A percentile compares a stretch with the other conserved stretches of the same genome.
Conservation (phyloP, 2,797 vertebrate genomes). For the Sebastes oblongus region DNA sequence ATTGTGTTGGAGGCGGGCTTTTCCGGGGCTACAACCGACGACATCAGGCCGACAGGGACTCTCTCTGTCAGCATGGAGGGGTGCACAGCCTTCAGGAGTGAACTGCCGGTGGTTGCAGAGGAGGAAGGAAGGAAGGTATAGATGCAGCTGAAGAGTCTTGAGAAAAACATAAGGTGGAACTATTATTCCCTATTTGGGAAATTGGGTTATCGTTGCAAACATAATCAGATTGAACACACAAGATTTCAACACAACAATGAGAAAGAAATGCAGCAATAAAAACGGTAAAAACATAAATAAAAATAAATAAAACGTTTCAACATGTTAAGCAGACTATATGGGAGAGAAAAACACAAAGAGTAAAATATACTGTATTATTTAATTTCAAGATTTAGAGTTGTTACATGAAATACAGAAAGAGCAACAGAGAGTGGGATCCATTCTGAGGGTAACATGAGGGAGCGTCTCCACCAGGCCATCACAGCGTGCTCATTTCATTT, state of each 20-base stretch:
- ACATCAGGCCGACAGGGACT: constrained; percentile 80
- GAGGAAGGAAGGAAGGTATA: background rate
- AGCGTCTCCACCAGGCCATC: constrained; percentile 29
- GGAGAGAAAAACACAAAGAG: background rate
- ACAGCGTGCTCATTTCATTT: constrained; percentile 44
- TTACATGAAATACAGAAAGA: background rate
- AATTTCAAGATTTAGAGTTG: background rate
- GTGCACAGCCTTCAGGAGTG: background rate
- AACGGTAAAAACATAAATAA: background rate
- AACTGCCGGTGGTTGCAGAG: background rate
- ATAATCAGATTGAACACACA: background rate
- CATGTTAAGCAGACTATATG: background rate
- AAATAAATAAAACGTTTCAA: background rate
- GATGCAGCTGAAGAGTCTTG: background rate
- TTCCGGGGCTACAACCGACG: constrained; percentile 78
- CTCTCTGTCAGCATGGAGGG: constrained; percentile 74
- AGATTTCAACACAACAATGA: background rate
- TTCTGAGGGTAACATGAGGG: background rate
- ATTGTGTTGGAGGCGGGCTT: constrained; percentile 74
- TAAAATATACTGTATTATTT: background rate
- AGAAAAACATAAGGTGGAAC: background rate
- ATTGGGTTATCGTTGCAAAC: background rate
- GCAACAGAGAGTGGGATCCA: background rate
- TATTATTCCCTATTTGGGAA: background rate
- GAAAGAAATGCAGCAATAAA: background rate